Evolutionary conservation across 2,797 vertebrate genomes (phyloP), one percentile per base, ranked within the genome.

Genomic region (Alauda arvensis): DNA sequence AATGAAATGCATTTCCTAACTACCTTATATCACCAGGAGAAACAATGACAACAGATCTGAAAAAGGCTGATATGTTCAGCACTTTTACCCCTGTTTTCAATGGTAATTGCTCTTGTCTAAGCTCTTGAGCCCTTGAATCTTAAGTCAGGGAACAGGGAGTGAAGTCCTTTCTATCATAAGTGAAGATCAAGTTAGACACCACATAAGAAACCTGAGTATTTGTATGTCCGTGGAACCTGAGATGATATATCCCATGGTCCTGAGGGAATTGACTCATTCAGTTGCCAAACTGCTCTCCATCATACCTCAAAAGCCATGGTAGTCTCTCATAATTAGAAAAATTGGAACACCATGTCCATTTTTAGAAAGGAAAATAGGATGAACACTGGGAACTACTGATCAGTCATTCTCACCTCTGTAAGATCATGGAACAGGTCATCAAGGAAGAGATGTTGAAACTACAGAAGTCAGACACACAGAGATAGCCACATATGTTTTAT

Each of bases 51-150:
- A 37, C 2, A 17, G 37, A 46, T 11, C 20, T 18, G 15, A 40
- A 55, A 66, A 60, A 60, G 19, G 5, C 4, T 68, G 23, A 33
- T 12, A 2, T 18, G 14, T 4, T 56, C 23, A 70, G 21, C 8
- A 46, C 3, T 62, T 77, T 68, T 46, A 20, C 14, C 39, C 46
- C 18, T 26, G n/a, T 77, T 86, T 71, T 71, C 23, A 56, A 9
- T 31, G 7, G 3, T 31, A 34, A 61, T 76, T 0, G 0, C 12
- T 53, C 8, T 48, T 76, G 48, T 61, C 34, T 37, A 28, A 19
- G 13, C 11, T 56, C 23, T 40, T 29, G 71, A 45, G 25, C 6
- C 10, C 4, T 18, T 37, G 40, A 77, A 40, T 18, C 37, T n/a
- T 33, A 52, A 42, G 4, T 28, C 34, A 69, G 51, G 40, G 18